Percentiles rank a stretch among this genome's conserved stretches.
Conservation (phyloP, 2,888 invertebrate genomes). For the Hirtodrosophila histrioides region DNA sequence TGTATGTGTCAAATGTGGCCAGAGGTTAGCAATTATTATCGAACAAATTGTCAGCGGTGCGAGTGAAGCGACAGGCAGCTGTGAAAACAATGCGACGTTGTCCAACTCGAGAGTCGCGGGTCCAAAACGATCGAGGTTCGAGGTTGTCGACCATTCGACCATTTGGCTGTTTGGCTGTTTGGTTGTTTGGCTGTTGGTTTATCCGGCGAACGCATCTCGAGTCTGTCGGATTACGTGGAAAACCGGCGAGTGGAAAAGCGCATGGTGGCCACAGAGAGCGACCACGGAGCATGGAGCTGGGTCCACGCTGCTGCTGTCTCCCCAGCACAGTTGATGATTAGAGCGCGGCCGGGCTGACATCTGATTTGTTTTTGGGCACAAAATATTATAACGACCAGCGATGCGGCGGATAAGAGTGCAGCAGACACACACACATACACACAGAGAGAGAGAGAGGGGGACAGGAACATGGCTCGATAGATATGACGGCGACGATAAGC, state of each 20-base stretch:
- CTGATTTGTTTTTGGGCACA: conserved; percentile 83
- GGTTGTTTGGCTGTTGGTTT: conserved; percentile 37
- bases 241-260: conserved; percentile 56
- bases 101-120: conserved; percentile 13
- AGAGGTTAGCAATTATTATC: conserved; percentile 84
- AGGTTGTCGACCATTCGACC: conserved; percentile 21
- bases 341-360: conserved; percentile 80
- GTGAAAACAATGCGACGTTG: conserved; percentile 76
- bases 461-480: conserved; percentile 34
- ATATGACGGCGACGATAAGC: conserved; percentile 63
- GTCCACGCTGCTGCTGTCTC: not conserved
- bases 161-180: conserved; percentile 9
- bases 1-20: conserved; percentile 78
- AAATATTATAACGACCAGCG: conserved; percentile 84
- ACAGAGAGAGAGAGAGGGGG: conserved; percentile 9
- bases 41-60: conserved; percentile 83
- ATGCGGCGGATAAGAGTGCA: conserved; percentile 57
- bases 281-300: not conserved
- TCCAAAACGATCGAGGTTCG: conserved; percentile 25
- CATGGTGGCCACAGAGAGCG: conserved; percentile 46
- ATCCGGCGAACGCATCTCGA: conserved; percentile 64
- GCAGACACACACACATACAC: conserved; percentile 13
- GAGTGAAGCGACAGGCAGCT: conserved; percentile 63
- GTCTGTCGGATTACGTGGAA: conserved; percentile 66
- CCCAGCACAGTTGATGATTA: conserved; percentile 77